Conservation (phyloP, 2,888 invertebrate species). For the Allophyes oxyacanthae region DNA sequence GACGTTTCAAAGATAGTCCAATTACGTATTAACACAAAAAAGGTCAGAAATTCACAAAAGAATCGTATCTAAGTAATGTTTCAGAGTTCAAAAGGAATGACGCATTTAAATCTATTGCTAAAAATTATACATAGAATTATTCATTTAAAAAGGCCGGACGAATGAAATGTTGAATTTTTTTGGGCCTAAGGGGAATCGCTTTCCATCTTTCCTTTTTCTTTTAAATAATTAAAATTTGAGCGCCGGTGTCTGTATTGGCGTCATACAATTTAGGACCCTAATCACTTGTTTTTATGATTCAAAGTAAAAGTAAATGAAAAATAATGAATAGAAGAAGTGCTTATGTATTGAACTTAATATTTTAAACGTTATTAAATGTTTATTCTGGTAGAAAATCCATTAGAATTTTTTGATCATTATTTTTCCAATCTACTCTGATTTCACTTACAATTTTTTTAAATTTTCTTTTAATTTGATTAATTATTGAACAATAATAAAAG, state of each 20-base stretch:
- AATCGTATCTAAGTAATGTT: conserved; percentile 55
- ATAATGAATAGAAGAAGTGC: too few species aligned
- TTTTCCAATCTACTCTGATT: too few species aligned
- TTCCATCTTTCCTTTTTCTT: conserved; percentile 64
- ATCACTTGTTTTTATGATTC: conserved; percentile 26
- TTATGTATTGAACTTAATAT: too few species aligned
- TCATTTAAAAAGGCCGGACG: conserved; percentile 67
- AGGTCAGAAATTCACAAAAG: conserved; percentile 54
- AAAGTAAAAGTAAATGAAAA: conserved; percentile 5
- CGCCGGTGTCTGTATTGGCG: conserved; percentile 55
- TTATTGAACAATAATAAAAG: too few species aligned
- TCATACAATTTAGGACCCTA: conserved; percentile 45
- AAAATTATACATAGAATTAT: conserved; percentile 72
- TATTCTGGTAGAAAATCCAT: too few species aligned
- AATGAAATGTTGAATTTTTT: conserved; percentile 62
- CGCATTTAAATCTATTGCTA: conserved; percentile 64
- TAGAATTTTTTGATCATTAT: too few species aligned
- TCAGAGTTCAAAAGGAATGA: conserved; percentile 61
- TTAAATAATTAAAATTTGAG: conserved; percentile 70
- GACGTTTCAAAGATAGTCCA: conserved; percentile 45
- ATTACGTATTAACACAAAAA: conserved; percentile 55
- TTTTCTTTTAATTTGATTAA: too few species aligned
- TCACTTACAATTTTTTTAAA: too few species aligned
- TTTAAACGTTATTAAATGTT: too few species aligned
- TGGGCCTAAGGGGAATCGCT: conserved; percentile 56